Conservation (phyloP, 92 coral and sea anemone species). For the Porites rus region DNA sequence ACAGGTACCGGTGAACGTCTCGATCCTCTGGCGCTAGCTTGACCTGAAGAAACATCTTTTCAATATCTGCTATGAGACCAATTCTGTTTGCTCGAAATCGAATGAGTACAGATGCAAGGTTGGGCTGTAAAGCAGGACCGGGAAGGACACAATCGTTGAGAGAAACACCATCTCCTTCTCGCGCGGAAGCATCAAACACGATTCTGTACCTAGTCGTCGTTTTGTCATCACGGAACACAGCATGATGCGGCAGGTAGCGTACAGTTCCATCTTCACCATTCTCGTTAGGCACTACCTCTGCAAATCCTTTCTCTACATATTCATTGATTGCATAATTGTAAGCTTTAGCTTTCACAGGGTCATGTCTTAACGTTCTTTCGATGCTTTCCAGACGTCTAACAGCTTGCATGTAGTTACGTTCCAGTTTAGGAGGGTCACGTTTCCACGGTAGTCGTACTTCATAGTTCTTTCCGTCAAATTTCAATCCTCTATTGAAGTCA, state of each 20-base stretch:
- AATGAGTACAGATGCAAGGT: constrained; percentile 22
- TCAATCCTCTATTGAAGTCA: too few relatives aligned
- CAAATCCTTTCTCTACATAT: constrained; percentile 38
- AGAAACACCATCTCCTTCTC: constrained; percentile 13
- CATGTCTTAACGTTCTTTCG: constrained; percentile 32
- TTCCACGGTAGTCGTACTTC: constrained; percentile 53
- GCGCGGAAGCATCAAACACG: constrained; percentile 59
- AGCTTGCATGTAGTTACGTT: constrained; percentile 36
- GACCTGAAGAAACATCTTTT: constrained; percentile 61
- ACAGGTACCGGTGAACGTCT: constrained; percentile 49
- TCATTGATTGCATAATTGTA: constrained; percentile 41
- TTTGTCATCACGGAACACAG: constrained; percentile 45
- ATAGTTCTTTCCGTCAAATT: constrained; percentile 40
- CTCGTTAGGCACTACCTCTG: constrained; percentile 2
- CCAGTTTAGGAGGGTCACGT: constrained; percentile 25
- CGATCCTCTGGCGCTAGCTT: constrained; percentile 40
- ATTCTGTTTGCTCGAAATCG: constrained; percentile 47
- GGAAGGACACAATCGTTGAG: constrained; percentile 47
- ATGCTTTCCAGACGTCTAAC: constrained; percentile 37
- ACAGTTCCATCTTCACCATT: not conserved
- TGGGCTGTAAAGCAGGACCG: constrained; percentile 46
- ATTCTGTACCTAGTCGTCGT: constrained; percentile 41
- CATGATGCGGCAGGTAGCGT: constrained; percentile 58
- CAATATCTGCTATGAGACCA: constrained; percentile 52
- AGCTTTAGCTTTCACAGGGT: constrained; percentile 27